A percentile compares a stretch with the other conserved stretches of the same genome.
Evolutionary conservation across 2,888 invertebrate genomes (phyloP).

Genomic region (Pachycephus smyrnensis): DNA sequence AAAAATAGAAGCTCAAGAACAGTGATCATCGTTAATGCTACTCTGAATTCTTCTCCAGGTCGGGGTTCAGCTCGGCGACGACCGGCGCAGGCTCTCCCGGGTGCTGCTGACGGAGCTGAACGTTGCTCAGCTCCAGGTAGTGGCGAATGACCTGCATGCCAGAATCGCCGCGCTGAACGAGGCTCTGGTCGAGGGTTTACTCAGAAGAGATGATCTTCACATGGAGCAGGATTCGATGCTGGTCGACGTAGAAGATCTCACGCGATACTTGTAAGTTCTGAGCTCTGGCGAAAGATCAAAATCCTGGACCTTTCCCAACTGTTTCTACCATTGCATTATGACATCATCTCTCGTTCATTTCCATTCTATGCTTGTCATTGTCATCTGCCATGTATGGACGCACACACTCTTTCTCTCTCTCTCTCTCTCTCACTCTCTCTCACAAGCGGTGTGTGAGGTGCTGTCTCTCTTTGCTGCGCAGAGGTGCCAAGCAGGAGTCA

Average conservation of each 20-base stretch:
- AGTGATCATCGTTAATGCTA: background rate
- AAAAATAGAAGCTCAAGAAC: background rate
- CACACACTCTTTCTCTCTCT: background rate
- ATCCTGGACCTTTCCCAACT: background rate
- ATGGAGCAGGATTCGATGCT: constrained; percentile 99
- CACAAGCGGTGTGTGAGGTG: constrained; percentile 51
- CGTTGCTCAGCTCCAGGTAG: constrained; percentile 91
- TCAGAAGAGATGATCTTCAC: constrained; percentile 94
- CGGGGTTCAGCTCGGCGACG: constrained; percentile 84
- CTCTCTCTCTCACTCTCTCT: constrained; percentile 29
- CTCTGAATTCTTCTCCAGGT: constrained; percentile 68
- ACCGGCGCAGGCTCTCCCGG: constrained; percentile 84
- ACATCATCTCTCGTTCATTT: constrained; percentile 1
- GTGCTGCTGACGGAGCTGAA: constrained; percentile 93
- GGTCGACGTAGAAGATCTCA: constrained; percentile 96
- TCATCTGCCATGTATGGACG: background rate
- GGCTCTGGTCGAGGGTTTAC: constrained; percentile 86
- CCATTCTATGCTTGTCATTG: background rate
- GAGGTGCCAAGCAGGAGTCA: constrained; percentile 64
- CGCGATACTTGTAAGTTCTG: constrained; percentile 83
- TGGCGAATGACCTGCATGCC: constrained; percentile 93
- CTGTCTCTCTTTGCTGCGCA: constrained; percentile 49
- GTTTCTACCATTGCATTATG: background rate
- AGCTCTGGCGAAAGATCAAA: background rate
- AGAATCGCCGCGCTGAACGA: constrained; percentile 95